These are phyloP conservation scores for Drepanosiphum platanoidis DNA, from an alignment of 2,888 invertebrate species.

Conservation along the genomic window DNA sequence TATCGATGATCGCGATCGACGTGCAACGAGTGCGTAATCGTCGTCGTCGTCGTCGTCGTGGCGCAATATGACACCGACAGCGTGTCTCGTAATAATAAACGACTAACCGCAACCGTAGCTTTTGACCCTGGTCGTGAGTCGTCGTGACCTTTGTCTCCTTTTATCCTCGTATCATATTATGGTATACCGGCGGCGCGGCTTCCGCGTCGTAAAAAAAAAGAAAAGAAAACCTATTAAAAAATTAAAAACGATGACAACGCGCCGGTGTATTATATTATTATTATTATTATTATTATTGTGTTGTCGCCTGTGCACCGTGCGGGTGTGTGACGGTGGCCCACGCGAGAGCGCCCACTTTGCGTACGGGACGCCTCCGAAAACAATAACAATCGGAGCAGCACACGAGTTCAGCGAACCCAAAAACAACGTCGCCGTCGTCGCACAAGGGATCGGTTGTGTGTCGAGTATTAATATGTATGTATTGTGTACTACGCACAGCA, in stretches of 20 bases:
- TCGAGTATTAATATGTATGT: neutral
- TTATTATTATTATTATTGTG: conserved; percentile 16
- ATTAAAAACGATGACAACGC: conserved; percentile 14
- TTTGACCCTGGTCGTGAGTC: conserved; percentile 44
- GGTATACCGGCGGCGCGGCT: neutral
- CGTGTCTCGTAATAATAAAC: neutral
- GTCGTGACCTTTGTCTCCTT: conserved; percentile 21
- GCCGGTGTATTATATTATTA: neutral
- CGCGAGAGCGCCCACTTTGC: conserved; percentile 54
- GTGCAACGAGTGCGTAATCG: neutral
- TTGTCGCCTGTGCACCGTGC: neutral
- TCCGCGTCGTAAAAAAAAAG: conserved; percentile 13
- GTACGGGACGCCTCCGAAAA: conserved; percentile 45
- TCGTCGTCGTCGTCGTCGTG: neutral
- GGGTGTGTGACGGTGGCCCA: neutral
- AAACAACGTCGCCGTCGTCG: neutral
- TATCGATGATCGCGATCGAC: conserved; percentile 1
- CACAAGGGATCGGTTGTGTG: conserved; percentile 16
- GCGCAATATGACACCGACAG: neutral
- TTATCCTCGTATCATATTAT: neutral
- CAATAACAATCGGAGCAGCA: conserved; percentile 59
- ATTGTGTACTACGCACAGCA: neutral
- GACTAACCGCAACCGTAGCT: conserved; percentile 15
- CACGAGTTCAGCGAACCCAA: conserved; percentile 55
- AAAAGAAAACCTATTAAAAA: neutral